A percentile compares a stretch with the other conserved stretches of the same genome.
These are phyloP conservation scores for Laupala kohalensis DNA, from an alignment of 1,140 invertebrate genomes.

Conservation along the genomic window DNA sequence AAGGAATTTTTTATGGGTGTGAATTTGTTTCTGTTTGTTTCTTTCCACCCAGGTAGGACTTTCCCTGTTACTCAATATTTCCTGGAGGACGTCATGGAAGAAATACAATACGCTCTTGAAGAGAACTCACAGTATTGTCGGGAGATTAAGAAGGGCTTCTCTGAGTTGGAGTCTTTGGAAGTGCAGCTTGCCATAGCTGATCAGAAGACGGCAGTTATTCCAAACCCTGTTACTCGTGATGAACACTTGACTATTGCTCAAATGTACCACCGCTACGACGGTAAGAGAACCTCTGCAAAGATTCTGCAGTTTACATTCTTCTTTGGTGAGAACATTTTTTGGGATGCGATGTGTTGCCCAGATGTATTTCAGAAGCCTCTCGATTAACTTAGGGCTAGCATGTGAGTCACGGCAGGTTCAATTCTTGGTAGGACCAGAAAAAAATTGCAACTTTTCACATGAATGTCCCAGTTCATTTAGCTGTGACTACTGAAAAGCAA, in stretches of 20 bases:
- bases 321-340: slow-evolving; percentile 2
- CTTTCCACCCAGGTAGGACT: slow-evolving; percentile 45
- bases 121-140: slow-evolving; percentile 52
- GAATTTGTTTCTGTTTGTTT: too few species aligned
- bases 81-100: slow-evolving; percentile 61
- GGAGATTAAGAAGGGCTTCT: slow-evolving; percentile 41
- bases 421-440: too few species aligned
- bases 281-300: slow-evolving; percentile 28
- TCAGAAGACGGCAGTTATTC: slow-evolving; percentile 30
- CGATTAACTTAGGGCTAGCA: too few species aligned
- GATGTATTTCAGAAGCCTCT: too few species aligned
- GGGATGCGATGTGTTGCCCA: too few species aligned
- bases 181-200: slow-evolving; percentile 44
- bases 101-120: slow-evolving; percentile 52
- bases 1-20: too few species aligned
- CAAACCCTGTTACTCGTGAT: slow-evolving; percentile 47
- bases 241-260: slow-evolving; percentile 52
- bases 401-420: too few species aligned
- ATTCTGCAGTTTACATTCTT: neutral
- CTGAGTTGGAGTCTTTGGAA: slow-evolving; percentile 36
- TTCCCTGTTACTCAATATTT: slow-evolving; percentile 70
- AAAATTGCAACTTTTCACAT: too few species aligned
- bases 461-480: too few species aligned
- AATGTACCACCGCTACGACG: slow-evolving; percentile 40
- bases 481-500: too few species aligned